Conservation (phyloP, 1,140 invertebrate genomes). For the Orchesella cincta region DNA sequence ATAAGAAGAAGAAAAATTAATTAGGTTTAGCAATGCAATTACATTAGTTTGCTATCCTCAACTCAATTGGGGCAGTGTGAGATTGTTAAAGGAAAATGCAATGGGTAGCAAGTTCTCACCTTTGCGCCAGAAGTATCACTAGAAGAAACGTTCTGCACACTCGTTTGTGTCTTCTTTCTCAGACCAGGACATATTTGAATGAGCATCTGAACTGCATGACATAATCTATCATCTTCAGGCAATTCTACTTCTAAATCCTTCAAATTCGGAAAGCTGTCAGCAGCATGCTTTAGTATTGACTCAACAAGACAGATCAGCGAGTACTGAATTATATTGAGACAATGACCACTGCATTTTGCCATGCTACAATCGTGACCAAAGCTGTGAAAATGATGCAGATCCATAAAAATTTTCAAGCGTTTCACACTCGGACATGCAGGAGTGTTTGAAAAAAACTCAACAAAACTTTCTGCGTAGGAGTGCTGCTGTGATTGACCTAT, state of each 20-base stretch:
- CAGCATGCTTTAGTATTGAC: conserved; percentile 6
- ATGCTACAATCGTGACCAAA: not conserved
- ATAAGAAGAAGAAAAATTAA: too few relatives aligned
- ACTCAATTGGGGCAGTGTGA: conserved; percentile 19
- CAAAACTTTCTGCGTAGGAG: not conserved
- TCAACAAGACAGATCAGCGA: not conserved
- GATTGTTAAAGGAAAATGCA: not conserved
- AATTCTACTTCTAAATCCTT: not conserved
- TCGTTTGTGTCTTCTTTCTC: conserved; percentile 2
- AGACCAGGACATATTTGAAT: not conserved
- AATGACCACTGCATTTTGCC: not conserved
- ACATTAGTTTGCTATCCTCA: too few relatives aligned
- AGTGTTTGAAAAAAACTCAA: not conserved
- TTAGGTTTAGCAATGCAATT: too few relatives aligned
- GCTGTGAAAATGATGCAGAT: conserved; percentile 11
- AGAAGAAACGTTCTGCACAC: not conserved
- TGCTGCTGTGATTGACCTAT: not conserved
- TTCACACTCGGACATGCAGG: not conserved
- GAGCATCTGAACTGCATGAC: not conserved
- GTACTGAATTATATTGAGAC: not conserved
- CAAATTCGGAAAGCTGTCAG: not conserved
- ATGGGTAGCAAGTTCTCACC: too few relatives aligned
- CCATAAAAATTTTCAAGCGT: not conserved
- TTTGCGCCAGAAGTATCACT: not conserved
- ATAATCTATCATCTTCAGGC: not conserved